Conservation (phyloP, 2,113 vertebrate species). For the Dasyornis broadbenti region DNA sequence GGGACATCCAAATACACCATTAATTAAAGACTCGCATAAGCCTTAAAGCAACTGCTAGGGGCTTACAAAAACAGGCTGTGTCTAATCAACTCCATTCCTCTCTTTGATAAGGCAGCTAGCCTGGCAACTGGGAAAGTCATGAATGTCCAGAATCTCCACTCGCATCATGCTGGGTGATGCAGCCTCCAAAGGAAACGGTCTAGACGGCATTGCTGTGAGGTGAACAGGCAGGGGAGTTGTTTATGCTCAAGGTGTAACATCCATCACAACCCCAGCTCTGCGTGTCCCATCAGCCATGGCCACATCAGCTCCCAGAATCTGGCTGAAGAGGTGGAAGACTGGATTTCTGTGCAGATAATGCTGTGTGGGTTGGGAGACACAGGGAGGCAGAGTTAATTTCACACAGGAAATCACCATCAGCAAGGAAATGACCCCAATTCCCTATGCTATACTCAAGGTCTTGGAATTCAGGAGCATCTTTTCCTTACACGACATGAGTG, state of each 20-base stretch:
- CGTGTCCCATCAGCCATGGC: not conserved
- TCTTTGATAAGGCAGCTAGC: not conserved
- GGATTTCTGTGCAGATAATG: fast-evolving
- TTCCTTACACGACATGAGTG: fast-evolving
- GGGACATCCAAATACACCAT: not conserved
- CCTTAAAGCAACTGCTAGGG: not conserved
- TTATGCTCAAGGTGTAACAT: not conserved
- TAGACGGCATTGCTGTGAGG: not conserved
- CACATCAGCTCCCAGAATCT: not conserved
- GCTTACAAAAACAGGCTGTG: not conserved
- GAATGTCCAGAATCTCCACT: not conserved
- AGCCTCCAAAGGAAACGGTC: not conserved
- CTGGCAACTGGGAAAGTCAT: not conserved
- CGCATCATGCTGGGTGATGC: fast-evolving
- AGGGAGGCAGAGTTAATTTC: not conserved
- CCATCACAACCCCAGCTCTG: not conserved
- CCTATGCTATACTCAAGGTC: not conserved
- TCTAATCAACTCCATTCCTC: not conserved
- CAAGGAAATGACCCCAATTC: not conserved
- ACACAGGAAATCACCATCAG: not conserved
- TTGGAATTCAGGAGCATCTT: not conserved
- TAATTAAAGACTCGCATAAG: not conserved
- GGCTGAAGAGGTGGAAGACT: not conserved
- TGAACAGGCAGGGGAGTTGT: not conserved
- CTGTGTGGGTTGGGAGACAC: fast-evolving